A percentile compares a stretch with the other conserved stretches of the same genome.
phyloP scores from a whole-genome alignment of 2,888 invertebrate species.

The Andricus quercusramuli region DNA sequence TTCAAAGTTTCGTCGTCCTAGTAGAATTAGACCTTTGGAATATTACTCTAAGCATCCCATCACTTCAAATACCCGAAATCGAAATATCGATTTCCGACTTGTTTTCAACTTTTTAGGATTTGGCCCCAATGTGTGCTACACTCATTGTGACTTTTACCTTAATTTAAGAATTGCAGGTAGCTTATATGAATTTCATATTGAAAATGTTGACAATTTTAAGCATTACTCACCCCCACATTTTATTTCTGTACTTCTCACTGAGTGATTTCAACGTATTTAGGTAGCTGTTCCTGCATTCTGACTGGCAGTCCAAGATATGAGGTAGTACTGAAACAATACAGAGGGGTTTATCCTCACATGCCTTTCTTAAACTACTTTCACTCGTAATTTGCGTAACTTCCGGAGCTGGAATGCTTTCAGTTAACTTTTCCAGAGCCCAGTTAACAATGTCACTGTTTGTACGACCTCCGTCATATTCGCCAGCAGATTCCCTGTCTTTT shows the following conservation, averaged over 20 bases:
- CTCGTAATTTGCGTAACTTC: conserved; percentile 87
- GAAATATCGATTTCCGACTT: too few species aligned
- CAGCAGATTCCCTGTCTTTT: conserved; percentile 84
- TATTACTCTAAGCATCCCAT: too few species aligned
- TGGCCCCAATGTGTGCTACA: too few species aligned
- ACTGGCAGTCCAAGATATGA: conserved; percentile 97
- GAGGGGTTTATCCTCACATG: conserved; percentile 92
- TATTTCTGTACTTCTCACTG: conserved; percentile 95
- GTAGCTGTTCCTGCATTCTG: conserved; percentile 94
- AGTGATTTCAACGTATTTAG: conserved; percentile 85
- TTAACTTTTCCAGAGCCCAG: conserved; percentile 92
- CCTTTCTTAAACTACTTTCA: conserved; percentile 84
- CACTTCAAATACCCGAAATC: too few species aligned
- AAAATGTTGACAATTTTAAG: not conserved
- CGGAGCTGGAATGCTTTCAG: conserved; percentile 94
- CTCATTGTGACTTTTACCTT: too few species aligned
- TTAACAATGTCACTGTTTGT: conserved; percentile 93
- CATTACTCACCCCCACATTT: conserved; percentile 91
- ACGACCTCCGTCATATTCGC: conserved; percentile 96
- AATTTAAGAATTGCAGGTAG: too few species aligned
- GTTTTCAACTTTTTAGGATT: too few species aligned
- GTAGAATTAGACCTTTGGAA: too few species aligned
- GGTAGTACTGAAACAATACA: conserved; percentile 96
- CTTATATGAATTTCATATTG: too few species aligned
- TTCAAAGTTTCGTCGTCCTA: too few species aligned